These are phyloP conservation scores for Leptinotarsa tumamoca DNA, from an alignment of 2,888 invertebrate genomes.

Conservation along the genomic window DNA sequence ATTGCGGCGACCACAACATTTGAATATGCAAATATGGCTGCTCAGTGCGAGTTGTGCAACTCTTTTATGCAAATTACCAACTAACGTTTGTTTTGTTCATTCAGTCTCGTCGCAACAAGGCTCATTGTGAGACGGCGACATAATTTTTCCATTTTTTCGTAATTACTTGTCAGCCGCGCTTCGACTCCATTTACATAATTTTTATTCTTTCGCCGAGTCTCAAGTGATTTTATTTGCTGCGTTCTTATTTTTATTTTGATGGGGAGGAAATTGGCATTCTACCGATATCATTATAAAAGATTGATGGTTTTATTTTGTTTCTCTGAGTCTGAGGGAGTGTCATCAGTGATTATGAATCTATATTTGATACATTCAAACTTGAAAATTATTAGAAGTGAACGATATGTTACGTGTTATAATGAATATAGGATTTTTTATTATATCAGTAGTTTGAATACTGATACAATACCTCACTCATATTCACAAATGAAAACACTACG, in stretches of 20 bases:
- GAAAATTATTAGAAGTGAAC: too few species aligned
- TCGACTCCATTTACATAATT: conserved; percentile 41
- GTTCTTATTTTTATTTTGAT: conserved; percentile 21
- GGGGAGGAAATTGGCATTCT: conserved; percentile 18
- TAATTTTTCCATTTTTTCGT: conserved; percentile 44
- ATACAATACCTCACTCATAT: too few species aligned
- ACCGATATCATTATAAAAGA: conserved; percentile 3
- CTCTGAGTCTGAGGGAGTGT: too few species aligned
- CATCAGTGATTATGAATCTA: too few species aligned
- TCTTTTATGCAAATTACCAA: conserved; percentile 60
- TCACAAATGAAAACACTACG: too few species aligned
- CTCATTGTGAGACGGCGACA: conserved; percentile 48
- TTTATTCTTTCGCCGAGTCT: conserved; percentile 37
- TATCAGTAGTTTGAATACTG: too few species aligned
- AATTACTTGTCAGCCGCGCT: conserved; percentile 46
- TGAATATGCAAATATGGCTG: conserved; percentile 63
- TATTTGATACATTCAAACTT: too few species aligned
- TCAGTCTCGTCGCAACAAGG: conserved; percentile 52
- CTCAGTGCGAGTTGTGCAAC: conserved; percentile 49
- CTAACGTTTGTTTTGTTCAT: conserved; percentile 61
- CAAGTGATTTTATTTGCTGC: conserved; percentile 24
- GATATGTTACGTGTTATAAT: too few species aligned
- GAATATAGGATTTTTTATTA: too few species aligned
- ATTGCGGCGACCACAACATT: conserved; percentile 64
- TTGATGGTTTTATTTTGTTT: too few species aligned